A percentile compares a stretch with the other conserved stretches of the same genome.
These are phyloP conservation scores for Campoplex nolae DNA, from an alignment of 2,888 invertebrate genomes.

Conservation along the genomic window DNA sequence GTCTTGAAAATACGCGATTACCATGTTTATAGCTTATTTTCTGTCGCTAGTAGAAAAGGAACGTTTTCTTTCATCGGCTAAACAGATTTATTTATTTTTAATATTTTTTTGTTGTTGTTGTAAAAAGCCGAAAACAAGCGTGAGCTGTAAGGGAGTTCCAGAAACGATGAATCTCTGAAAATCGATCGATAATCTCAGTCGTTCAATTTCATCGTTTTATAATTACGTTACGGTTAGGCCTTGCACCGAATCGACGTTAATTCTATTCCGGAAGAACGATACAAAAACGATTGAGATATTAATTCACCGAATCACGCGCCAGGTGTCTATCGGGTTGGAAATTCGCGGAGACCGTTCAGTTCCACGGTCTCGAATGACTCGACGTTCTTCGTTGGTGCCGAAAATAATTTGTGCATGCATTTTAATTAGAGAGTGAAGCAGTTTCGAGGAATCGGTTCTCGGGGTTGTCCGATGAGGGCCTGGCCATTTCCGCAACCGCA, in stretches of 20 bases:
- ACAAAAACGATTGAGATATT: background rate
- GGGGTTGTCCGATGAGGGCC: background rate
- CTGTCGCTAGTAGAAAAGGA: conserved; percentile 51
- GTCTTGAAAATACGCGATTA: conserved; percentile 1
- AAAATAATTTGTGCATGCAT: conserved; percentile 2
- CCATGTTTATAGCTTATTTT: conserved; percentile 23
- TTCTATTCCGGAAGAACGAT: background rate
- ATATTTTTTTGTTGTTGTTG: background rate
- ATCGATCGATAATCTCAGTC: background rate
- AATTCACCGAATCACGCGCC: conserved; percentile 28
- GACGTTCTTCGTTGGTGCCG: background rate
- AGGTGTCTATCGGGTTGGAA: background rate
- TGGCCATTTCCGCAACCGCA: background rate
- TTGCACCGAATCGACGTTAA: background rate
- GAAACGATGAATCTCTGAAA: background rate
- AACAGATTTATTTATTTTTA: background rate
- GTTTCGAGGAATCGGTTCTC: background rate
- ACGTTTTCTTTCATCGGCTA: background rate
- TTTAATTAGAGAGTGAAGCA: conserved; percentile 22
- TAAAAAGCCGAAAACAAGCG: background rate
- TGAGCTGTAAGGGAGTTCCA: background rate
- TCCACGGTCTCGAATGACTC: conserved; percentile 6
- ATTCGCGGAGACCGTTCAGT: background rate
- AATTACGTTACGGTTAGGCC: background rate
- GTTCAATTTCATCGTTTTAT: background rate